Percentiles rank a stretch among this genome's conserved stretches.
phyloP scores from a whole-genome alignment of 2,888 invertebrate species.

The Perithous albicinctus region DNA sequence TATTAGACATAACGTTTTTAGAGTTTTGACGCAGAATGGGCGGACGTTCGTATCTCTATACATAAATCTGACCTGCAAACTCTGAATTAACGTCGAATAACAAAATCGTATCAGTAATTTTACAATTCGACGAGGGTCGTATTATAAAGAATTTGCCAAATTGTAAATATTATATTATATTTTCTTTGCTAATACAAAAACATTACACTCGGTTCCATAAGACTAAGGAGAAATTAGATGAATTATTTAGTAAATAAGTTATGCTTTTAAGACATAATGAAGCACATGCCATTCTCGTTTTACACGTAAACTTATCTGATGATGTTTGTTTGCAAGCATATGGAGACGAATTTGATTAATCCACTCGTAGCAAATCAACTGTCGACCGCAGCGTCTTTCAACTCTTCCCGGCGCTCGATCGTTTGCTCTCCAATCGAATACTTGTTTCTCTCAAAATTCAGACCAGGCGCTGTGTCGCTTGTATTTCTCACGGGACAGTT shows the following conservation, averaged over 20 bases:
- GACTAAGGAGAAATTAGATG: conserved; percentile 77
- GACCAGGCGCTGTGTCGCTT: not conserved
- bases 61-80: not conserved
- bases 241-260: conserved; percentile 75
- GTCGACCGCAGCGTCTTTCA: conserved; percentile 32
- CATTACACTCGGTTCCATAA: conserved; percentile 77
- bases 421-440: conserved; percentile 48
- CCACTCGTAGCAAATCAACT: conserved; percentile 53
- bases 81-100: not conserved
- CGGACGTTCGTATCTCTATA: too few species aligned
- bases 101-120: not conserved
- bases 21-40: too few species aligned
- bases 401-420: conserved; percentile 49
- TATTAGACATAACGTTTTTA: too few species aligned
- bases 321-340: conserved; percentile 33
- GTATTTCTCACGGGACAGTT: conserved; percentile 5
- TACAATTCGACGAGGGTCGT: not conserved
- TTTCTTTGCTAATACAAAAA: conserved; percentile 83
- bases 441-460: conserved; percentile 42
- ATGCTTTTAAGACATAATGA: conserved; percentile 69
- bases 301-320: conserved; percentile 49
- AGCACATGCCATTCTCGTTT: conserved; percentile 67
- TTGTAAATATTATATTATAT: conserved; percentile 82
- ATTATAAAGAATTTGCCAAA: conserved; percentile 69
- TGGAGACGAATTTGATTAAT: conserved; percentile 10